These are phyloP conservation scores for Micromussa lordhowensis DNA, from an alignment of 92 coral and sea anemone species.

Conservation along the genomic window DNA sequence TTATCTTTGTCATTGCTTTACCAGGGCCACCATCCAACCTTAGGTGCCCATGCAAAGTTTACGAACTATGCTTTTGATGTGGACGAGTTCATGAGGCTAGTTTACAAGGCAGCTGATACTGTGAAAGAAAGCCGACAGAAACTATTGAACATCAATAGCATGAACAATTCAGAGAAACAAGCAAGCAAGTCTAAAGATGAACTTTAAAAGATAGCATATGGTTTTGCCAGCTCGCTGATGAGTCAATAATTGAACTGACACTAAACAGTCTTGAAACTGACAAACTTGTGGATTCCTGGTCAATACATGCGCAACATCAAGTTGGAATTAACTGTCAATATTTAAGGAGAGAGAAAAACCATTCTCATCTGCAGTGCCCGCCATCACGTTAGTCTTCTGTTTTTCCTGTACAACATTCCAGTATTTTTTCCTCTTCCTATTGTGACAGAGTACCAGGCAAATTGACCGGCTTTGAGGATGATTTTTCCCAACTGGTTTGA, in stretches of 20 bases:
- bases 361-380: too few species aligned
- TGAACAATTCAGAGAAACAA: not conserved
- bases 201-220: not conserved
- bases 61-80: slow-evolving; percentile 87
- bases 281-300: not conserved
- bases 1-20: not conserved
- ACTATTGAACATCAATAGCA: not conserved
- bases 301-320: too few species aligned
- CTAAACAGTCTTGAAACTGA: not conserved
- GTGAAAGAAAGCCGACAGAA: slow-evolving; percentile 61
- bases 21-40: slow-evolving; percentile 88
- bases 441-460: too few species aligned
- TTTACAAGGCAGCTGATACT: slow-evolving; percentile 82
- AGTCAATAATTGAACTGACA: too few species aligned
- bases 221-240: too few species aligned
- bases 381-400: too few species aligned
- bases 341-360: too few species aligned
- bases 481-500: too few species aligned
- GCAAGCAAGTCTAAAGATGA: not conserved
- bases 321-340: too few species aligned
- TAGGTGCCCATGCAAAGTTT: slow-evolving; percentile 87
- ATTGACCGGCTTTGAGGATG: too few species aligned
- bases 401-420: too few species aligned
- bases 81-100: slow-evolving; percentile 83
- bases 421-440: too few species aligned